Evolutionary conservation across 2,888 invertebrate species (phyloP), one percentile per base, ranked within the genome.

Genomic region (Bombylius discolor): DNA sequence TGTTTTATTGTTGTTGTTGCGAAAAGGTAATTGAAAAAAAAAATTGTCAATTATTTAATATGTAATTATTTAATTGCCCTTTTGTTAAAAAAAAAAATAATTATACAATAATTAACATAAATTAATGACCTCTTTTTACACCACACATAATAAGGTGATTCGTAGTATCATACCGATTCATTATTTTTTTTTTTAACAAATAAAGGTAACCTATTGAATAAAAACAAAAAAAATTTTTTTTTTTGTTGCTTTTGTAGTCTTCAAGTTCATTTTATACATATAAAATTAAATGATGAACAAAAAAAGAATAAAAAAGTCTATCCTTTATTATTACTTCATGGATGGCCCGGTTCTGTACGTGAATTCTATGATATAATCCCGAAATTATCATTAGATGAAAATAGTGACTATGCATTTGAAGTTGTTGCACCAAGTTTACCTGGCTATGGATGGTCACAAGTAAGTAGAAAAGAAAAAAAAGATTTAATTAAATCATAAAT

Each of bases 281-380:
- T 79, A 3, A 84, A 82, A 70, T 82, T 83, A 6, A 65, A 68
- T 9, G 66, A 70, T 14, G 71, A 73, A 46, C n/a, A n/a, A n/a
- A 23, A 23, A 23, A 64, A 64, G 42, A 68, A 66, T 31, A 75
- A 65, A 67, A 62, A 65, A 52, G 69, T 70, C 57, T 72, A 72
- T 58, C 74, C 74, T 14, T 65, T 73, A 4, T 36, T 74, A 5
- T 63, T 94, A 51, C 72, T 88, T 14, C 93, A 95, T 68, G 94
- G 94, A 46, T 94, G 94, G 94, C 92, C 93, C 0, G 90, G 92
- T 0, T 89, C 88, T 0, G 79, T 91, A 4, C 76, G 84, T n/a
- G 93, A 94, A 73, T 92, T 91, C 71, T 85, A 86, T 65, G 83
- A 83, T 55, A 72, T 88, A 0, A 83, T 89, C 53, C 87, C 88